A percentile compares a stretch with the other conserved stretches of the same genome.
These are phyloP conservation scores for Lophura nycthemera DNA, from an alignment of 2,113 vertebrate species.

Conservation along the genomic window DNA sequence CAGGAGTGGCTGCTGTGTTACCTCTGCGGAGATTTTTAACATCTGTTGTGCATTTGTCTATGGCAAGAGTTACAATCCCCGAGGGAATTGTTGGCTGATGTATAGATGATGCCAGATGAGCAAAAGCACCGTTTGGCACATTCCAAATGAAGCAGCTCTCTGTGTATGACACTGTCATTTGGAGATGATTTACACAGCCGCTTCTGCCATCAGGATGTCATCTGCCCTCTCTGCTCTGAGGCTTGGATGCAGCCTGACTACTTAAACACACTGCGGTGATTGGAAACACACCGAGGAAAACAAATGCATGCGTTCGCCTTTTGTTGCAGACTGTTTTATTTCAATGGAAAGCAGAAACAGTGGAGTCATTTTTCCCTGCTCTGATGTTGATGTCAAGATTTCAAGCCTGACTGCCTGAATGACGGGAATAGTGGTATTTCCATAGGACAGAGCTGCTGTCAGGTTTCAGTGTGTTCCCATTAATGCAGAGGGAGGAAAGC, in stretches of 20 bases:
- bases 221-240: constrained; percentile 62
- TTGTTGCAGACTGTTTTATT: constrained; percentile 30
- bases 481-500: not conserved
- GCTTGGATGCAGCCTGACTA: constrained; percentile 55
- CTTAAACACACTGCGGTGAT: constrained; percentile 59
- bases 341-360: constrained; percentile 51
- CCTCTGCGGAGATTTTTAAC: not conserved
- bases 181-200: constrained; percentile 61
- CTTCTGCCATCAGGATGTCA: constrained; percentile 51
- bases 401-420: constrained; percentile 31
- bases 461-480: not conserved
- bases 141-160: constrained; percentile 59
- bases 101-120: constrained; percentile 64
- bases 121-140: constrained; percentile 63
- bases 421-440: constrained; percentile 31
- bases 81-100: constrained; percentile 18
- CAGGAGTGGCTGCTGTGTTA: constrained; percentile 22
- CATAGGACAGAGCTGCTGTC: constrained; percentile 8
- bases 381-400: constrained; percentile 38
- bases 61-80: constrained; percentile 65
- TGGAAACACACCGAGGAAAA: constrained; percentile 48
- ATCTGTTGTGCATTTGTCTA: constrained; percentile 69
- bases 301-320: constrained; percentile 39
- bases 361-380: not conserved
- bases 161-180: constrained; percentile 48